A percentile compares a stretch with the other conserved stretches of the same genome.
phyloP scores from a whole-genome alignment of 2,113 vertebrate genomes.

The Cinclus cinclus region DNA sequence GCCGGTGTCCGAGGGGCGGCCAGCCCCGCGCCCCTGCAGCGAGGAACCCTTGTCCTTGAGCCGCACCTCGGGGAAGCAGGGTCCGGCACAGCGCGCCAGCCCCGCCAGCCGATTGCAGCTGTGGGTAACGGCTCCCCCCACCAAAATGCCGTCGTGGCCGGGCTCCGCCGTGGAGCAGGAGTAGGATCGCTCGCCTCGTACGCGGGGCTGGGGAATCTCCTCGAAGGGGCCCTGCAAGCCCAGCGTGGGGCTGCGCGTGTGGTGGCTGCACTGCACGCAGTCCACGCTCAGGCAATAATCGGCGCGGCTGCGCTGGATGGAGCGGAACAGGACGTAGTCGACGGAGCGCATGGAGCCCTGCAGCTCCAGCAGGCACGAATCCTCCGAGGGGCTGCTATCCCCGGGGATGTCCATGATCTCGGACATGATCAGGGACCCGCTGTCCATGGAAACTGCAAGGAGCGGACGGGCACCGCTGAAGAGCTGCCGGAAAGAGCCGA shows the following conservation, averaged over 20 bases:
- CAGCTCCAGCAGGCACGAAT: conserved; percentile 92
- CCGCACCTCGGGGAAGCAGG: conserved; percentile 83
- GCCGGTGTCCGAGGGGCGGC: background rate
- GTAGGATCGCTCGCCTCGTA: conserved; percentile 86
- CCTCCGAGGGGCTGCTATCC: conserved; percentile 93
- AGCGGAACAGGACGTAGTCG: conserved; percentile 84
- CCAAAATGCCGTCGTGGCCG: background rate
- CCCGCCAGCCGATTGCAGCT: conserved; percentile 91
- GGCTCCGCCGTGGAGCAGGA: conserved; percentile 91
- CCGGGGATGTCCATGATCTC: conserved; percentile 92
- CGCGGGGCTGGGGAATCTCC: conserved; percentile 74
- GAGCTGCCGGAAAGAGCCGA: background rate
- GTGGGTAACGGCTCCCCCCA: conserved; percentile 72
- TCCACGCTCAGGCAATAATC: conserved; percentile 82
- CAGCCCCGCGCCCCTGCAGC: background rate
- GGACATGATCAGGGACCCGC: conserved; percentile 90
- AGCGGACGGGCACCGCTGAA: rapidly evolving
- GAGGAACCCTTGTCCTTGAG: conserved; percentile 69
- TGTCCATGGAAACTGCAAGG: conserved; percentile 88
- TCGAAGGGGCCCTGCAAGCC: conserved; percentile 78
- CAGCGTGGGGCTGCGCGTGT: conserved; percentile 67
- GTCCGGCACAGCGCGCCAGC: conserved; percentile 56
- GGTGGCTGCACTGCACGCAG: conserved; percentile 71
- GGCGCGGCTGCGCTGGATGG: conserved; percentile 80
- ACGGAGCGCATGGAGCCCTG: conserved; percentile 79